Evolutionary conservation across 2,888 invertebrate species (phyloP).

Genomic region (Cenopis cana): DNA sequence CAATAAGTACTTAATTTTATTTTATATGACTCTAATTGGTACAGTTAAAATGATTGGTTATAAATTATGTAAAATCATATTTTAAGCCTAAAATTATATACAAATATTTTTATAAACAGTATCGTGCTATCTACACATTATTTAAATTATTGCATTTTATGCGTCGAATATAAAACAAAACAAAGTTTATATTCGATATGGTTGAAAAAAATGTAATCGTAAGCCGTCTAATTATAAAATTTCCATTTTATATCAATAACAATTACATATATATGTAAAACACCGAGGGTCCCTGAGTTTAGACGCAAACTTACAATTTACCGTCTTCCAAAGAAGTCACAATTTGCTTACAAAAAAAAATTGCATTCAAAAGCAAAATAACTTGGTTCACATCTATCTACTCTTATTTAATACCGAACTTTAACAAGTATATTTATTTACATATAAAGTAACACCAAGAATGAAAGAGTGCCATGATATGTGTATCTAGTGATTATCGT

Average conservation of each 20-base stretch:
- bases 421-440: constrained; percentile 54
- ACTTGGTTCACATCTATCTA: constrained; percentile 56
- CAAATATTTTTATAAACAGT: constrained; percentile 59
- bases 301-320: constrained; percentile 43
- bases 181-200: constrained; percentile 16
- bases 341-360: constrained; percentile 19
- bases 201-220: constrained; percentile 15
- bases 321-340: constrained; percentile 20
- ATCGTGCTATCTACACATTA: constrained; percentile 68
- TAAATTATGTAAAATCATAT: constrained; percentile 48
- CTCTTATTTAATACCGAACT: constrained; percentile 42
- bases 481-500: constrained; percentile 75
- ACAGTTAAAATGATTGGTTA: constrained; percentile 50
- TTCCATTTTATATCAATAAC: constrained; percentile 29
- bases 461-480: constrained; percentile 82
- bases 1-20: constrained; percentile 29
- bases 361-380: constrained; percentile 61
- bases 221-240: constrained; percentile 16
- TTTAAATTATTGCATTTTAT: constrained; percentile 74
- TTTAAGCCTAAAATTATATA: constrained; percentile 61
- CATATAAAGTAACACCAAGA: constrained; percentile 74
- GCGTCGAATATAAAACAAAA: constrained; percentile 53
- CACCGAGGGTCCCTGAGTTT: constrained; percentile 47
- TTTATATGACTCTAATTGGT: constrained; percentile 53
- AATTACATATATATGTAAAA: constrained; percentile 37